Evolutionary conservation across 2,888 invertebrate species (phyloP), one percentile per base, ranked within the genome.

Genomic region (Mechanitis mazaeus): DNA sequence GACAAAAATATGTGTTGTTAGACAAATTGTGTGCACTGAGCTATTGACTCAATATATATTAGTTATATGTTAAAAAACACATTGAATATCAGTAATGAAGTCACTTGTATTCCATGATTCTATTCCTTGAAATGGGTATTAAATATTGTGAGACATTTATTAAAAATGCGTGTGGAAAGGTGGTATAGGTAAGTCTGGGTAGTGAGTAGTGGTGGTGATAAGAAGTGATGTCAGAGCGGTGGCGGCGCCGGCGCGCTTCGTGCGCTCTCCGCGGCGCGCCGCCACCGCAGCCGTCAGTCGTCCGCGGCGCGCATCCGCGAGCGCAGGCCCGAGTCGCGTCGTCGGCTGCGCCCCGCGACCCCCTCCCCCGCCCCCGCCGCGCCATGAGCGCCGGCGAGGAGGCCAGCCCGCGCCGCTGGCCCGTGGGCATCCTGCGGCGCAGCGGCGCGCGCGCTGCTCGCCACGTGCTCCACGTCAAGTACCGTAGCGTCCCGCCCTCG

Each of bases 391-490:
- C 72, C 64, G 69, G 65, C 68, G 71, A 73, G 69, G 78, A 73
- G 68, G 64, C 71, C 66, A 61, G 72, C 58, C 75, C 70, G 65
- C 76, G 75, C 67, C 82, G 85, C 75, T 84, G 86, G 85, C 82
- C 84, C 64, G 83, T 72, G 59, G 81, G 79, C 75, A 79, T 81
- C 72, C 75, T 84, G 78, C 81, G 84, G 68, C 79, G 84, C 74
- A 81, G 84, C 76, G 83, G 85, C 65, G 83, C 77, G 71, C 81
- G 84, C 71, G 82, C 83, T 55, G 81, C 82, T 35, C 79, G 83
- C 60, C 82, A 81, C 67, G 80, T 79, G 73, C 80, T 81, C 73
- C 85, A 79, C 81, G 87, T 82, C 72, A 79, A 84, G 77, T 87
- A 85, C 80, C 84, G 84, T 75, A 81, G 83, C 76, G 83, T 81